These are phyloP conservation scores for Embiotoca jacksoni DNA, from an alignment of 2,113 vertebrate species.

Conservation along the genomic window DNA sequence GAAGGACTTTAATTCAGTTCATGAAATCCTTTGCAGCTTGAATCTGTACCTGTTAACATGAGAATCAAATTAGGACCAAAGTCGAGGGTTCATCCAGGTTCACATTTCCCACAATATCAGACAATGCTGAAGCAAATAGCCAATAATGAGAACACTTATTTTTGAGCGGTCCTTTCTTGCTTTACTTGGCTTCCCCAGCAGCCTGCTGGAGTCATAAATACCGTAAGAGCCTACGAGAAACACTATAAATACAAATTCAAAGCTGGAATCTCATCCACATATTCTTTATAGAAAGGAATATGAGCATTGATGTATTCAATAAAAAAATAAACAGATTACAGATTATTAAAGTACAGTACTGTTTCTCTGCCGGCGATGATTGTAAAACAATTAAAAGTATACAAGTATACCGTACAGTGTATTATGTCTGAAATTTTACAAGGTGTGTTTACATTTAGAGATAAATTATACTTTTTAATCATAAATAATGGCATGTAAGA, in stretches of 20 bases:
- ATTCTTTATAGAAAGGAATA: conserved; percentile 13
- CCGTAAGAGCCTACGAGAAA: conserved; percentile 18
- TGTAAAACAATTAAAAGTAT: background rate
- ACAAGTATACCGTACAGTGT: background rate
- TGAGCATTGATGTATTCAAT: conserved; percentile 18
- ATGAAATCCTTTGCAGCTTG: conserved; percentile 21
- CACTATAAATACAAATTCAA: conserved; percentile 40
- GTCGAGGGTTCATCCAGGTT: background rate
- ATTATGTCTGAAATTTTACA: conserved; percentile 2
- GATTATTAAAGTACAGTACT: too few relatives aligned
- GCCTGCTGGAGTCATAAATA: conserved; percentile 28
- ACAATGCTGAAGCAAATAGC: background rate
- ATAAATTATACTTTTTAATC: background rate
- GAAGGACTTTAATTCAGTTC: background rate
- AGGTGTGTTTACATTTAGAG: conserved; percentile 16
- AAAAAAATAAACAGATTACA: background rate
- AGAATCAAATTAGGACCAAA: conserved; percentile 3
- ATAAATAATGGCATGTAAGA: too few relatives aligned
- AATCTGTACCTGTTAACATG: background rate
- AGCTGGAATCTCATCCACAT: background rate
- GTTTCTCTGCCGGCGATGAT: too few relatives aligned
- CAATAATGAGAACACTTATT: conserved; percentile 3
- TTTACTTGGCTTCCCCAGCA: conserved; percentile 2
- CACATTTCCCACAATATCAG: background rate
- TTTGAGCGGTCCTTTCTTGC: background rate